These are phyloP conservation scores for Medauroidea extradentata DNA, from an alignment of 1,140 invertebrate genomes.

Conservation along the genomic window DNA sequence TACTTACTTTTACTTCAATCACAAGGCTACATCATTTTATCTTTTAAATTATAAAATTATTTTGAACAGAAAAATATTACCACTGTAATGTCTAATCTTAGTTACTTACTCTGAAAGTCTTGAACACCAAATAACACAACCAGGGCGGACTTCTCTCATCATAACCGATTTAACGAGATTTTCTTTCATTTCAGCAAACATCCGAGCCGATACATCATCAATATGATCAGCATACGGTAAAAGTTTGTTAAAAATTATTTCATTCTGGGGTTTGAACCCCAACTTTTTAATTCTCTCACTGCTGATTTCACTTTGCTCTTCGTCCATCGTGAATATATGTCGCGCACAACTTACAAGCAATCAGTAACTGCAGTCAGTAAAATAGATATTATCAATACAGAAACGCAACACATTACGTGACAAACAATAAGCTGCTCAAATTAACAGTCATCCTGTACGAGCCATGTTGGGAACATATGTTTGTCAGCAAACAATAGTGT, in stretches of 20 bases:
- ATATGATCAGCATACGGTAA: constrained; percentile 61
- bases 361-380: too few species aligned
- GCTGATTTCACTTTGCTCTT: background rate
- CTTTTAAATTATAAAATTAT: background rate
- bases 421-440: too few species aligned
- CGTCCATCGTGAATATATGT: background rate
- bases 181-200: constrained; percentile 60
- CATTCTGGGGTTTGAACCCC: constrained; percentile 51
- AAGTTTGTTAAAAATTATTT: constrained; percentile 59
- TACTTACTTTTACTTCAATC: background rate
- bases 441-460: too few species aligned
- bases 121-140: constrained; percentile 55
- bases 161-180: constrained; percentile 62
- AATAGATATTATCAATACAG: too few species aligned
- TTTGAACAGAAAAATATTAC: background rate
- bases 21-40: background rate
- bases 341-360: background rate
- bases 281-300: constrained; percentile 13
- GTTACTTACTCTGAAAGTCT: constrained; percentile 57
- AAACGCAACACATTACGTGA: too few species aligned
- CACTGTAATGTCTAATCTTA: background rate
- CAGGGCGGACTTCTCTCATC: constrained; percentile 62
- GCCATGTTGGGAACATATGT: too few species aligned
- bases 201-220: constrained; percentile 56
- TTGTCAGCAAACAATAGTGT: too few species aligned